phyloP scores from a whole-genome alignment of 2,113 vertebrate genomes.

The Xyliphius kryptos region DNA sequence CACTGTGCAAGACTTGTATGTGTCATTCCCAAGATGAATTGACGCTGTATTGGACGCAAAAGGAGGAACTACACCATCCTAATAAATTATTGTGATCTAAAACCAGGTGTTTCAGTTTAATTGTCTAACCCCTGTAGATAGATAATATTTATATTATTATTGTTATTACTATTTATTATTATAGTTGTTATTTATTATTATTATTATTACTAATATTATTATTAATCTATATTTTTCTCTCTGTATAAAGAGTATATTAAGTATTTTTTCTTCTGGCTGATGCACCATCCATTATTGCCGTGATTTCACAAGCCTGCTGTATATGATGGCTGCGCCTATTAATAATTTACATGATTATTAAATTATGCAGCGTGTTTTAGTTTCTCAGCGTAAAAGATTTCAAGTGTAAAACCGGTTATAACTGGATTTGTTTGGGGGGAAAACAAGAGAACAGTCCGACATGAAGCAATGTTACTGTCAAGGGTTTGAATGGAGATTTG shows the following conservation, averaged over 20 bases:
- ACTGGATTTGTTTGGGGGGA: conserved; percentile 2
- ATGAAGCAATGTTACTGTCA: not conserved
- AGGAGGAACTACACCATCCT: too few relatives aligned
- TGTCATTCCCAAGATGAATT: too few relatives aligned
- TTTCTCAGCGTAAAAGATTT: not conserved
- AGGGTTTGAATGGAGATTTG: too few relatives aligned
- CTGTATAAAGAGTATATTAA: not conserved
- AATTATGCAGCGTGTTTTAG: conserved; percentile 2
- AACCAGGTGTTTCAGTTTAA: too few relatives aligned
- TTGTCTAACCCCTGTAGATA: too few relatives aligned
- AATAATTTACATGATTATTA: conserved; percentile 7
- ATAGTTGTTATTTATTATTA: not conserved
- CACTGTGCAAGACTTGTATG: too few relatives aligned
- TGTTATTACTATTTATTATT: too few relatives aligned
- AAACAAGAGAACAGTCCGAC: not conserved
- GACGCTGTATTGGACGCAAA: too few relatives aligned
- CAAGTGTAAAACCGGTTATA: not conserved
- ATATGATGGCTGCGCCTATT: not conserved
- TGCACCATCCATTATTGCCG: conserved; percentile 13
- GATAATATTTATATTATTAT: too few relatives aligned
- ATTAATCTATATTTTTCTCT: conserved; percentile 12
- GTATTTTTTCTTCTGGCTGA: not conserved
- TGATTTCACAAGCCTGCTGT: not conserved
- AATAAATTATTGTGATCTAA: too few relatives aligned
- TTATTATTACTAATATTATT: too few relatives aligned